These are phyloP conservation scores for Danionella cerebrum DNA, from an alignment of 2,113 vertebrate genomes.

Conservation along the genomic window DNA sequence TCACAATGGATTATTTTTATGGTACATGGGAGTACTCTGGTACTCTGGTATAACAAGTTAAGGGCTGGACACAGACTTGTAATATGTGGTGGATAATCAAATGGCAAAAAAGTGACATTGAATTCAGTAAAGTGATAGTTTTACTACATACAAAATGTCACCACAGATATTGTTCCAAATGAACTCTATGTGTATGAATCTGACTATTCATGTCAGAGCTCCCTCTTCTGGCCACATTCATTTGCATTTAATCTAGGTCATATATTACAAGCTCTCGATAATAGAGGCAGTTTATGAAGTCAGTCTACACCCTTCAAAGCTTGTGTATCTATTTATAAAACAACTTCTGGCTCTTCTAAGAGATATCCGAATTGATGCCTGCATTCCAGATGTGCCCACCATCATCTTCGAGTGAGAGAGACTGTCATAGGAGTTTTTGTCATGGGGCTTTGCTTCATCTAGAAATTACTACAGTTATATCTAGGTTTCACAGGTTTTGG, in stretches of 20 bases:
- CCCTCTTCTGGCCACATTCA: conserved; percentile 31
- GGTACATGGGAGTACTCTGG: too few relatives aligned
- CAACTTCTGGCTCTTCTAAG: neutral
- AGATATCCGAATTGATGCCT: neutral
- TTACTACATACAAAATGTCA: too few relatives aligned
- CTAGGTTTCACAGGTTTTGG: too few relatives aligned
- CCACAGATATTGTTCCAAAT: neutral
- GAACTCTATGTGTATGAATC: neutral
- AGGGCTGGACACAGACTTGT: too few relatives aligned
- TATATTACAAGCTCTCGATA: neutral
- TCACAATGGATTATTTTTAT: too few relatives aligned
- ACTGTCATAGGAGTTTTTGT: too few relatives aligned
- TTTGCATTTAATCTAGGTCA: neutral
- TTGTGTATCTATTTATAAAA: neutral
- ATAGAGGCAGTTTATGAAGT: neutral
- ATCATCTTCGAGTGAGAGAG: neutral
- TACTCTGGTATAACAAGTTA: too few relatives aligned
- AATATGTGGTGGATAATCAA: too few relatives aligned
- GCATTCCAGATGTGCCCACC: neutral
- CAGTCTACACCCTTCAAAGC: neutral
- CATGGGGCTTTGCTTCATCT: too few relatives aligned
- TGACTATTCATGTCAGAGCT: conserved; percentile 13
- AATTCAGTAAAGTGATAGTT: too few relatives aligned
- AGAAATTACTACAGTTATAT: too few relatives aligned
- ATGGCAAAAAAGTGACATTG: too few relatives aligned